A percentile compares a stretch with the other conserved stretches of the same genome.
phyloP scores from a whole-genome alignment of 2,888 invertebrate genomes.

The Epiblema foenella region DNA sequence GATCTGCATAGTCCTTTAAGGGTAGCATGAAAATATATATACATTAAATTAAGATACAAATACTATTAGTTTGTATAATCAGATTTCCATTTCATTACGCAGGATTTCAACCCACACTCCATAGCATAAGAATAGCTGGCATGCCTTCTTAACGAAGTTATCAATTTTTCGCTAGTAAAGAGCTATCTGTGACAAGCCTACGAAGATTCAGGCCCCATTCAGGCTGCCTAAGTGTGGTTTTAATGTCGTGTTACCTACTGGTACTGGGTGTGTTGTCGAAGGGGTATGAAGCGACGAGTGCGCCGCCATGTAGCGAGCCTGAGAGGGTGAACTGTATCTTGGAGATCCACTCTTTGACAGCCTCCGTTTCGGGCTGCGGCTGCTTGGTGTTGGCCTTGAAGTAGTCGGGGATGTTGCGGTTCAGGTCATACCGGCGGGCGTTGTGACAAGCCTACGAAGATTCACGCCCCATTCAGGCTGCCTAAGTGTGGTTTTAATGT shows the following conservation, averaged over 20 bases:
- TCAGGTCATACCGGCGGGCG: constrained; percentile 95
- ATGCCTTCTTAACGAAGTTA: neutral
- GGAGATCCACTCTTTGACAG: constrained; percentile 97
- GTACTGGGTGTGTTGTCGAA: constrained; percentile 98
- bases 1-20: constrained; percentile 89
- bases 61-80: neutral
- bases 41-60: neutral
- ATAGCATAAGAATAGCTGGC: neutral
- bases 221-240: neutral
- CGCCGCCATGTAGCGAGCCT: constrained; percentile 97
- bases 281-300: constrained; percentile 98
- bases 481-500: neutral
- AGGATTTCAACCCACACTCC: too few relatives aligned
- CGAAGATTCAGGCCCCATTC: too few relatives aligned
- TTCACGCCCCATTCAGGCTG: too few relatives aligned
- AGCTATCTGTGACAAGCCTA: neutral
- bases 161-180: neutral
- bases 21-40: constrained; percentile 62
- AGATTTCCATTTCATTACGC: neutral
- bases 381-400: constrained; percentile 95
- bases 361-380: constrained; percentile 97
- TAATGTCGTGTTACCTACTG: constrained; percentile 85
- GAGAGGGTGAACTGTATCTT: constrained; percentile 97
- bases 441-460: neutral
- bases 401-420: constrained; percentile 98